Evolutionary conservation across 2,113 vertebrate genomes (phyloP).

Genomic region (Enhydra lutris): DNA sequence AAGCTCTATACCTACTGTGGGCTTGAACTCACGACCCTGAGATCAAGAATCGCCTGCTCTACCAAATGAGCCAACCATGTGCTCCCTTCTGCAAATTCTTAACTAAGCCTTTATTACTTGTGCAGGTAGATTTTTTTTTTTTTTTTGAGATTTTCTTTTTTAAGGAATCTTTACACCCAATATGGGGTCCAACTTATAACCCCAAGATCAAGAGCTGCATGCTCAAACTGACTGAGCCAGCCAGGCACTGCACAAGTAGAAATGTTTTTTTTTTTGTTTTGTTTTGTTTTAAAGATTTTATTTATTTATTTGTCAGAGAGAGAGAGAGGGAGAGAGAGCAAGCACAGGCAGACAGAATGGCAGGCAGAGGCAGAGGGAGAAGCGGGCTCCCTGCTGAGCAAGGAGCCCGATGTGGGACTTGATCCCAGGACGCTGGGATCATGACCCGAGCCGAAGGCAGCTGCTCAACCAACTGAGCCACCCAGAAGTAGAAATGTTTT

Average conservation of each 20-base stretch:
- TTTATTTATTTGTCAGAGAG: too few relatives aligned
- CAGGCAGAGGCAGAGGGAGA: too few relatives aligned
- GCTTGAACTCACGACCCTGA: not conserved
- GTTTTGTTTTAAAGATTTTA: too few relatives aligned
- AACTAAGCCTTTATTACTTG: conserved; percentile 4
- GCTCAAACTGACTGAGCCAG: not conserved
- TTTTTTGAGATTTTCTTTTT: not conserved
- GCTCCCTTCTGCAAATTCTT: not conserved
- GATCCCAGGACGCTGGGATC: too few relatives aligned
- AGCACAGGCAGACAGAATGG: too few relatives aligned
- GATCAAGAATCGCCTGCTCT: not conserved
- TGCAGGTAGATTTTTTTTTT: not conserved
- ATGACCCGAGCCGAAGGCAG: too few relatives aligned
- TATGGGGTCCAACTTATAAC: not conserved
- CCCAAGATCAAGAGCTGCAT: not conserved
- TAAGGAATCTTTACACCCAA: not conserved
- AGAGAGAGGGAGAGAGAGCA: too few relatives aligned
- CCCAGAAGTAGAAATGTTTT: too few relatives aligned
- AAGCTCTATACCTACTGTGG: not conserved
- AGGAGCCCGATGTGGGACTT: too few relatives aligned
- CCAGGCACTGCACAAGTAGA: not conserved
- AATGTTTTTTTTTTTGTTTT: too few relatives aligned
- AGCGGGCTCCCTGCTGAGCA: too few relatives aligned
- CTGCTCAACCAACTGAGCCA: too few relatives aligned
- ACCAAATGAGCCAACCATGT: not conserved